Base-by-base conservation (phyloP, 2,113 vertebrate species). In the Athene noctua region DNA sequence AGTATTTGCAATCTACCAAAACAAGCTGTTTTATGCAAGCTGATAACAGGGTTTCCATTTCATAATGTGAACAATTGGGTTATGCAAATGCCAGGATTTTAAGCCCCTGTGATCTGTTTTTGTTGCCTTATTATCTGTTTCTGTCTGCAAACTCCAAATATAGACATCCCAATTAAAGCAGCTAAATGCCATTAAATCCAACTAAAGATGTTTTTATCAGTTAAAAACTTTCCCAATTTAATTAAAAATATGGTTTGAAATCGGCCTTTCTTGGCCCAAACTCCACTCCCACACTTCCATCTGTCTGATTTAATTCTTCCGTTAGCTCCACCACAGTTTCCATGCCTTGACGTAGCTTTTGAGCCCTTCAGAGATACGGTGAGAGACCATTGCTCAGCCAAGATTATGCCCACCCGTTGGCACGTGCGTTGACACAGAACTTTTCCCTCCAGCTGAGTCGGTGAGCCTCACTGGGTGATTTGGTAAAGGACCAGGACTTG, bases 21-120 rank as follows among this genome's bases (percentile, higher is more conserved):
- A 96, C 96, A 97, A 97, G 97, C 96, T 94, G 95, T 95, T 97
- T 94, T 97, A 97, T 92, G 96, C 97, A 80, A 75, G 93, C 88
- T 95, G 96, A 97, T 97, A 97, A 97, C 95, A 96, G 94, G 94
- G 97, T 96, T 97, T 97, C 96, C 30, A 55, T 97, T 97, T 97
- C 95, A 95, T 97, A 94, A 97, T 92, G 82, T 91, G 95, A 96
- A 96, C 96, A 96, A 96, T 81, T 91, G 97, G 95, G 89, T 96
- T 97, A 96, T 94, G 94, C 94, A 90, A 92, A 93, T 82, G 96
- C 92, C 91, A 97, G 92, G 65, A 87, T 94, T 97, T 94, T 95
- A 96, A 97, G 77, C 94, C 90, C 78, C 52, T 94, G 87, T 92
- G 96, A 97, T 97, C 94, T 96, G 92, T 96, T 96, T 96, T 96